These are phyloP conservation scores for Cossypha caffra DNA, from an alignment of 2,797 vertebrate species.

Conservation along the genomic window DNA sequence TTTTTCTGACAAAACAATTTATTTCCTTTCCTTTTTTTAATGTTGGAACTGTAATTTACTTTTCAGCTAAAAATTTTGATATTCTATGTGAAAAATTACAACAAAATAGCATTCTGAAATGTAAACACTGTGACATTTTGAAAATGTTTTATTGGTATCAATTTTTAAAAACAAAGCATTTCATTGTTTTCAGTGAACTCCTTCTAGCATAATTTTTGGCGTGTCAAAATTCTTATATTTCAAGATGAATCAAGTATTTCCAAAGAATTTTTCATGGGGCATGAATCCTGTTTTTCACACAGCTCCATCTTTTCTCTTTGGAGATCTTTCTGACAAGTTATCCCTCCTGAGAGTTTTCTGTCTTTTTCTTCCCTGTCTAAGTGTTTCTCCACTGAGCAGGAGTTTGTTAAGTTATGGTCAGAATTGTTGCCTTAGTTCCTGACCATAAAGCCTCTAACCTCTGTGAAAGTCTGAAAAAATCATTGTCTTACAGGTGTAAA, in stretches of 20 bases:
- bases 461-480: neutral
- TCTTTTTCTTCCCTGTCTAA: neutral
- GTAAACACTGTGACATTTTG: neutral
- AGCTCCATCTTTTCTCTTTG: neutral
- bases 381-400: neutral
- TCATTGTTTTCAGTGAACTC: neutral
- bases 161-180: slow-evolving; percentile 23
- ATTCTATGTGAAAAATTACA: neutral
- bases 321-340: neutral
- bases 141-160: neutral
- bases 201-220: neutral
- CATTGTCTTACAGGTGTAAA: neutral
- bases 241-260: neutral
- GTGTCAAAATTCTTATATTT: neutral
- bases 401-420: neutral
- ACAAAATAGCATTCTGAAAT: neutral
- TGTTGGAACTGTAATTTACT: neutral
- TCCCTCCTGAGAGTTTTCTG: neutral
- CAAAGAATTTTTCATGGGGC: neutral
- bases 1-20: neutral
- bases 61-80: neutral
- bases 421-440: neutral
- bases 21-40: neutral
- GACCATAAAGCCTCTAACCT: neutral
- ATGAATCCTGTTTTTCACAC: neutral